A percentile compares a stretch with the other conserved stretches of the same genome.
Evolutionary conservation across 2,888 invertebrate genomes (phyloP).

Genomic region (Tipula confusa): DNA sequence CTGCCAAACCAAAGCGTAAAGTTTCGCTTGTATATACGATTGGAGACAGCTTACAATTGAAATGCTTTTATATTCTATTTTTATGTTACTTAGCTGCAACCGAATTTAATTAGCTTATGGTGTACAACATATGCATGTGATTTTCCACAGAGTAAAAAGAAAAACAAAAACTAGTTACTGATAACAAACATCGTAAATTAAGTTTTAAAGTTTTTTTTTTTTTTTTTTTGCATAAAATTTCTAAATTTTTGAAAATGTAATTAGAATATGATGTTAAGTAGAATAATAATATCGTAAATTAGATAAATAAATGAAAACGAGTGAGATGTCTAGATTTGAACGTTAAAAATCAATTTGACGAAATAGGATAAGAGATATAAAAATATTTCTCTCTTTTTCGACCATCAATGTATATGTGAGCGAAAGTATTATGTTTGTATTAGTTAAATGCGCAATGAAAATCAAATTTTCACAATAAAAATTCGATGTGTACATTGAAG

Average conservation of each 20-base stretch:
- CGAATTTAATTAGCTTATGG: background rate
- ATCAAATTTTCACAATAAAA: constrained; percentile 25
- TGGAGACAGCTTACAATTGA: background rate
- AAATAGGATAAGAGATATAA: background rate
- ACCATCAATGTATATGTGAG: background rate
- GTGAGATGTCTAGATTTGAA: background rate
- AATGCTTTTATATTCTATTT: too few species aligned
- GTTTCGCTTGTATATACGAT: background rate
- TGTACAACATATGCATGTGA: background rate
- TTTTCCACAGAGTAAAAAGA: too few species aligned
- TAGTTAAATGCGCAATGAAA: background rate
- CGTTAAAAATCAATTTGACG: background rate
- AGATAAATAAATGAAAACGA: background rate
- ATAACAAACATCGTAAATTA: background rate
- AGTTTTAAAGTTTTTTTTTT: too few species aligned
- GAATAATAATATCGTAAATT: background rate
- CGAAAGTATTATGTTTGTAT: background rate
- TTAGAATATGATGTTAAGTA: background rate
- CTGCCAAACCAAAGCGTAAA: background rate
- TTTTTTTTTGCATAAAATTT: background rate
- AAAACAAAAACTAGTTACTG: background rate
- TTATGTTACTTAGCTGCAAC: background rate
- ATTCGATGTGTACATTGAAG: background rate
- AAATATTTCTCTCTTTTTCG: background rate
- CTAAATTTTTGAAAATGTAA: background rate